Percentiles rank a stretch among this genome's conserved stretches.
Conservation (phyloP, 1,140 invertebrate species). For the Conus ventricosus region DNA sequence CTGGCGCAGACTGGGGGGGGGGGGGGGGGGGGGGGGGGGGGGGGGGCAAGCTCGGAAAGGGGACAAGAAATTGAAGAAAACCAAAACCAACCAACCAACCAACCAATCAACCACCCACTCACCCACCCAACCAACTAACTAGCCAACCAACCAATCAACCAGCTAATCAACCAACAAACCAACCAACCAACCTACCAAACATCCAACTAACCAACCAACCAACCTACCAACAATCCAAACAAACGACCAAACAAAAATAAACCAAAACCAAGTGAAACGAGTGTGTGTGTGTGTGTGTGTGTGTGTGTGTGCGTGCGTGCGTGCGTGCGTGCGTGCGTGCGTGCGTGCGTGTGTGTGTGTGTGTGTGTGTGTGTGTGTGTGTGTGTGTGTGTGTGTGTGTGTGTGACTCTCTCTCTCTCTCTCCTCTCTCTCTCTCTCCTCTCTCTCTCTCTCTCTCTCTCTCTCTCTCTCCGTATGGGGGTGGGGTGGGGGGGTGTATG, state of each 20-base stretch:
- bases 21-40: too few species aligned
- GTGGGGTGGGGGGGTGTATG: not conserved
- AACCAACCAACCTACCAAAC: too few species aligned
- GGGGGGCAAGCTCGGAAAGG: too few species aligned
- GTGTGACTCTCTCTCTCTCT: not conserved
- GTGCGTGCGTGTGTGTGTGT: not conserved
- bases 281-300: slow-evolving; percentile 30
- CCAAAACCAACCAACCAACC: too few species aligned
- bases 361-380: too few species aligned
- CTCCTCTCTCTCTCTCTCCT: too few species aligned
- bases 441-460: too few species aligned
- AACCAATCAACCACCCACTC: not conserved
- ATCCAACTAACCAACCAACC: not conserved
- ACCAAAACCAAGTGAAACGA: not conserved
- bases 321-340: slow-evolving; percentile 8
- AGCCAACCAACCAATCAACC: not conserved
- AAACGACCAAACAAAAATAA: not conserved
- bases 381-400: not conserved
- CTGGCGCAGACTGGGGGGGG: too few species aligned
- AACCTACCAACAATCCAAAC: not conserved
- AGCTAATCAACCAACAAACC: too few species aligned
- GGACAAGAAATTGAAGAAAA: too few species aligned
- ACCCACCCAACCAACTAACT: not conserved
- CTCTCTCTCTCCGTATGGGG: not conserved
- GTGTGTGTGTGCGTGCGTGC: slow-evolving; percentile 26